Conservation (phyloP, 2,888 invertebrate genomes). For the Pristionchus fissidentatus region DNA sequence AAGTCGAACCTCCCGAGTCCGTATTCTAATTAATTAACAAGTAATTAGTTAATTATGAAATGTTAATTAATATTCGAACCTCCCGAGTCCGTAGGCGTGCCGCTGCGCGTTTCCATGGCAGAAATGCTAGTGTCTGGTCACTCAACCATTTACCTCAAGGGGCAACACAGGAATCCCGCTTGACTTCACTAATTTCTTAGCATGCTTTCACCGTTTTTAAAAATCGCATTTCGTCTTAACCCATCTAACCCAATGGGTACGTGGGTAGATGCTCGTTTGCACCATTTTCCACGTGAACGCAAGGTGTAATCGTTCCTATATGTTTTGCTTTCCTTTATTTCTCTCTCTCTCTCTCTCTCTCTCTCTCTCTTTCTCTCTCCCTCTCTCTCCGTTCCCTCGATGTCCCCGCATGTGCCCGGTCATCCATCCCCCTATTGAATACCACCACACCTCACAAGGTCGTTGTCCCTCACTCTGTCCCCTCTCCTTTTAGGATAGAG, state of each 20-base stretch:
- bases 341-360: conserved; percentile 22
- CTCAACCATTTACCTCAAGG: too few relatives aligned
- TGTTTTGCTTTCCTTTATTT: too few relatives aligned
- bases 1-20: too few relatives aligned
- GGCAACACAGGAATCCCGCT: too few relatives aligned
- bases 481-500: background rate
- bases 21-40: background rate
- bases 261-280: too few relatives aligned
- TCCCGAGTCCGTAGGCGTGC: background rate
- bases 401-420: background rate
- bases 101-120: conserved; percentile 32
- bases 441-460: background rate
- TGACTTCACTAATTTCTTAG: too few relatives aligned
- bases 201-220: too few relatives aligned
- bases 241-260: too few relatives aligned
- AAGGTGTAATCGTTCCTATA: too few relatives aligned
- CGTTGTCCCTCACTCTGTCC: background rate
- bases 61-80: background rate
- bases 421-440: background rate
- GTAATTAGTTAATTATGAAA: conserved; percentile 2
- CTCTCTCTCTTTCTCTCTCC: background rate
- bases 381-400: conserved; percentile 9
- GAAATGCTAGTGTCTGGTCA: too few relatives aligned
- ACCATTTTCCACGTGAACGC: too few relatives aligned
- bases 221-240: too few relatives aligned